Evolutionary conservation across 2,888 invertebrate genomes (phyloP), one percentile per base, ranked within the genome.

Genomic region (Eubasilissa splendida): DNA sequence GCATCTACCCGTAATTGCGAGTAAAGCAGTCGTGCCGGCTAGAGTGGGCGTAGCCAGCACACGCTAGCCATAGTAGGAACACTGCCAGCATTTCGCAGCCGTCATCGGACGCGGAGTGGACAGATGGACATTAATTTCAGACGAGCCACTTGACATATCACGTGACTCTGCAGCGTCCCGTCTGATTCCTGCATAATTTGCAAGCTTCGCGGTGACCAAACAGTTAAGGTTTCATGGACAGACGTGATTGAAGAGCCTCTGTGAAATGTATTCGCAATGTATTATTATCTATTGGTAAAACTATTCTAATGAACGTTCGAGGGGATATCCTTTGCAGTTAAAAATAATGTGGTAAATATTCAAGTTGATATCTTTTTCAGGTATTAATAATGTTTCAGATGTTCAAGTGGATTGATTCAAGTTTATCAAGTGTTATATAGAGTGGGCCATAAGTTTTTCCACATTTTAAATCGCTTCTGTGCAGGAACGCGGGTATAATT

Each of bases 111-210:
- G 58, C 70, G 56, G 66, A 14, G 14, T n/a, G 52, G 74, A 74
- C 76, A 73, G 80, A 81, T 79, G 79, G 75, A 77, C 73, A 73
- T 74, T 80, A 81, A 83, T 79, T 83, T 76, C 76, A 81, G 79
- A 80, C 60, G 66, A 70, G 53, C 71, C 73, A 79, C 81, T 78
- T 81, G 83, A 83, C 83, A 81, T 58, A 71, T 83, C 83, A 81
- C 81, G 83, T 81, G 77, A 83, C 71, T 54, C 14, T 76, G 58
- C 75, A 58, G 65, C 66, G 56, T 80, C 77, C 74, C 71, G 77
- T 73, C 68, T 68, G 60, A 60, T 70, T 74, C 73, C 77, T 82
- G 80, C 82, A 82, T 80, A 80, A 80, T 82, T 82, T 82, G 82
- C 80, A 80, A 58, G 71, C 76, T 42, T 70, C 59, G 80, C 52